phyloP scores from a whole-genome alignment of 2,797 vertebrate species.

The Characodon lateralis region DNA sequence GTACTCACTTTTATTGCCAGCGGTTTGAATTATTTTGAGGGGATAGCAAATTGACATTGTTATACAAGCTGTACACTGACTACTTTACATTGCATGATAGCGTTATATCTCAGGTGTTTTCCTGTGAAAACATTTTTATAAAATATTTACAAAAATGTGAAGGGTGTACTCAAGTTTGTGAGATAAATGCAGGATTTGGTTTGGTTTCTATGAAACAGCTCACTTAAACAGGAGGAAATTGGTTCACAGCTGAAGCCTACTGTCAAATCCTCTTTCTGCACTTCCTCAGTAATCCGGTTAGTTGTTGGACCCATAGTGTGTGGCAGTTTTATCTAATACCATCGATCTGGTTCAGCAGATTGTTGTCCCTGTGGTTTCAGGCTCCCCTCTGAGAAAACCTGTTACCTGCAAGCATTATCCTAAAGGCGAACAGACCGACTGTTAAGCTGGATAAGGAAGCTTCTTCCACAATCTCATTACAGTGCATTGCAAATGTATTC shows the following conservation, averaged over 20 bases:
- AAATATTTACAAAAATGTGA: too few species aligned
- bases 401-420: constrained; percentile 57
- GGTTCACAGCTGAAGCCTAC: constrained; percentile 22
- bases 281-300: constrained; percentile 66
- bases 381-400: constrained; percentile 50
- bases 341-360: constrained; percentile 63
- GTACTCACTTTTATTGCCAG: too few species aligned
- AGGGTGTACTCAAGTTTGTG: too few species aligned
- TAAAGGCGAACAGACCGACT: constrained; percentile 13
- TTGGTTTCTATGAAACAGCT: constrained; percentile 5
- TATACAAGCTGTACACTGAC: too few species aligned
- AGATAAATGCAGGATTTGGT: not conserved
- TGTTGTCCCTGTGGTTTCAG: constrained; percentile 27
- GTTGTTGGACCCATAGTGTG: constrained; percentile 51
- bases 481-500: not conserved
- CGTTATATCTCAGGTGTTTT: too few species aligned
- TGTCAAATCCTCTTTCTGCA: constrained; percentile 58
- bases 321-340: constrained; percentile 55
- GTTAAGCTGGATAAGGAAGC: constrained; percentile 36
- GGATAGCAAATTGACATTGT: too few species aligned
- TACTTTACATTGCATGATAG: too few species aligned
- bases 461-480: constrained; percentile 22
- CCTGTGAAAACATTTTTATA: too few species aligned
- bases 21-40: too few species aligned
- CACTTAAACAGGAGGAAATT: constrained; percentile 29